Evolutionary conservation across 2,888 invertebrate genomes (phyloP), one percentile per base, ranked within the genome.

Genomic region (Elegia similella): DNA sequence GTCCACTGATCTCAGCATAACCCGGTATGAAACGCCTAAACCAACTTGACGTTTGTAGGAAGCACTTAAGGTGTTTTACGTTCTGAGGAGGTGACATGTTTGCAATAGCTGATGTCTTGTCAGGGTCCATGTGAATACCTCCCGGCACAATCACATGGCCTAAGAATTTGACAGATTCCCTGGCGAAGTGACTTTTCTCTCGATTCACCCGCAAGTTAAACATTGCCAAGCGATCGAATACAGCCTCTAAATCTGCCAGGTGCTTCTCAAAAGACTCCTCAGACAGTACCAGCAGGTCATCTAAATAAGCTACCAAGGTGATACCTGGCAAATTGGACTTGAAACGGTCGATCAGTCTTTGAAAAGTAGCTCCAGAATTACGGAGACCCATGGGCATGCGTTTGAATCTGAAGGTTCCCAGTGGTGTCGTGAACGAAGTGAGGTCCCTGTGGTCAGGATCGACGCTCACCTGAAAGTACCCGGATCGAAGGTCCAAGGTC

Each of bases 101-200:
- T 0, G 42, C 12, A 0, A 78, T 71, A 0, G 72, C 75, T 0
- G 65, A 10, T 0, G 67, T 70, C 53, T 78, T 76, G 0, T 66
- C 69, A 0, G 73, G 69, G n/a, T n/a, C n/a, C n/a, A n/a, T n/a
- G n/a, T n/a, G n/a, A n/a, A n/a, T n/a, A n/a, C n/a, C n/a, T n/a
- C 67, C 66, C 5, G 62, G 67, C 0, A 70, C 65, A 6, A 77
- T 68, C 1, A 75, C 60, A 55, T 75, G 77, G 0, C 73, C 73
- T 0, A 76, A 57, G 38, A 70, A 76, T 38, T 72, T 76, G 0
- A 77, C 68, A 0, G 63, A 47, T 0, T 15, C 15, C n/a, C 46
- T 15, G n/a, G 46, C 46, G 7, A 47, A 47, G 1, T 29, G 46
- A 29, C 46, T 47, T 23, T 47, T 47, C n/a, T 15, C 46, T 6